Base-by-base conservation (phyloP, 2,113 vertebrate genomes). In the Equus przewalskii region DNA sequence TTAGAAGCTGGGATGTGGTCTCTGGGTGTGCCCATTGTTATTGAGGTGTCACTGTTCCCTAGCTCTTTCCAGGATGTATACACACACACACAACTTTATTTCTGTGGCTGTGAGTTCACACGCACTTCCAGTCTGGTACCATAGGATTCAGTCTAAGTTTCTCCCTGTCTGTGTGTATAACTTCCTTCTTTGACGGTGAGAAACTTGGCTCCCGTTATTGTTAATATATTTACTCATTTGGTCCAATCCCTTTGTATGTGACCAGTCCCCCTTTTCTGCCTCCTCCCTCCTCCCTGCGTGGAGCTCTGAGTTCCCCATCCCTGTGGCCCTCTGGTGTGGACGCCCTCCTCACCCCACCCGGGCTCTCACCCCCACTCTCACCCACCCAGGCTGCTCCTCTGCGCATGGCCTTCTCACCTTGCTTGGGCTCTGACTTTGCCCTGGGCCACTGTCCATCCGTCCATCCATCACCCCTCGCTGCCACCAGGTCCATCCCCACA, bases 61-160 rank as follows among this genome's bases (percentile, higher is more conserved):
- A 30, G 64, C 67, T 81, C 14, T 62, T 24, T 81, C 30, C 46
- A 2, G 75, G 54, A 30, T 7, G 2, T 54, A 54, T 54, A 54
- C 19, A 26, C 21, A 19, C 6, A 8, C 0, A 33, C 30, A n/a
- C 30, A 36, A 4, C 51, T 28, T 83, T 36, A 22, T 64, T 83
- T 62, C 90, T 83, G 4, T 41, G 22, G 36, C 67, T 62, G 8
- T 26, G 67, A n/a, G 15, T 51, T 83, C 72, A 41, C 12, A 16
- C 51, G 28, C 56, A 64, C 0, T 64, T 92, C 80, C 12, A 64
- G 0, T 51, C 44, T 7, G 54, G 0, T 41, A 30, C 46, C 24
- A 16, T 11, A 4, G 56, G 15, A 24, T 67, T 91, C 64, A 26
- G 22, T 33, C 15, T 26, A 26, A 11, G 13, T 54, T 49, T 64